Evolutionary conservation across 2,888 invertebrate species (phyloP), one percentile per base, ranked within the genome.

Genomic region (Erebia aethiops): DNA sequence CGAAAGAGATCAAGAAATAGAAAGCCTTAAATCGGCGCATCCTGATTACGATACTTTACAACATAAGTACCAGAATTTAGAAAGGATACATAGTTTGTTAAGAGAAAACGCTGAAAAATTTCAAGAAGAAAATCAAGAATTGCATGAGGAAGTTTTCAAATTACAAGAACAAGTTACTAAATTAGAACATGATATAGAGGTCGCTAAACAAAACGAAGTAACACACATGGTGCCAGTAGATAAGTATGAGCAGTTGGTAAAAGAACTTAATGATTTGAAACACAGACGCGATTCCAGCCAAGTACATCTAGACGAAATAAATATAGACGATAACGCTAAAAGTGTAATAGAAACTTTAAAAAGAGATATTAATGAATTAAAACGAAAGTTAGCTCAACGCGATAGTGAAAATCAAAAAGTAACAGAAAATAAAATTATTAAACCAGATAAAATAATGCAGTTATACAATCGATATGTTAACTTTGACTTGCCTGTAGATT

Each of bases 61-160:
- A 58, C 91, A 93, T 75, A 94, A 93, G 77, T 93, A 93, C 82
- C 89, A 91, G 74, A 93, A 91, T 80, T 81, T 94, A 52, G 93
- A 94, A 80, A 90, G 87, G 67, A 84, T 94, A 71, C 88, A 94
- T 72, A 82, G 88, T 60, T 74, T 92, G 13, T 76, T 94, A 60
- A 88, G 86, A 75, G 93, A 93, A 79, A 93, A 93, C 58, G 91
- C 91, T 46, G 94, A 93, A 72, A 93, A 92, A 73, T 93, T 92
- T 75, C 93, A 94, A 81, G 94, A 94, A 82, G 94, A 94, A 78
- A 94, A 94, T 78, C 91, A 93, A 78, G 91, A 93, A n/a, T 79
- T 94, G 67, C 91, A 94, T 56, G 93, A 94, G 85, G 94, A 93
- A 79, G 85, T 92, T 1, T 93, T 92, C 72, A 92, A 90, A 77